Conservation (phyloP, 2,113 vertebrate genomes). For the Rhineura floridana region DNA sequence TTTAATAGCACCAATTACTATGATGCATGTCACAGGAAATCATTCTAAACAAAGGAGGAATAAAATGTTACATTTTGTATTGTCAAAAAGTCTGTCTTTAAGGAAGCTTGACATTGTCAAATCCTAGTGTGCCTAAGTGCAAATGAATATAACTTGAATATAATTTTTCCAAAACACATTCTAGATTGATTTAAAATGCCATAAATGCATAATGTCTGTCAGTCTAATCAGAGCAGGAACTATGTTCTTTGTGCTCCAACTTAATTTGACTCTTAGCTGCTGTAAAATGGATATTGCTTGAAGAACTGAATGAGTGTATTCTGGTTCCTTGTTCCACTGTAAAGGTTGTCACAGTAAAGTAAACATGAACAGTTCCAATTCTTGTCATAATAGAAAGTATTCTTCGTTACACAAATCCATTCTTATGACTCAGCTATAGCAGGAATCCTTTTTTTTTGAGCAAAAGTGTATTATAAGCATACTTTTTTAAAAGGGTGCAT, state of each 20-base stretch:
- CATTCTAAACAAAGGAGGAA: conserved; percentile 56
- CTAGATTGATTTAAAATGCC: conserved; percentile 27
- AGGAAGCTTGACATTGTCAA: not conserved
- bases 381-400: conserved; percentile 32
- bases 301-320: conserved; percentile 9
- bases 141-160: conserved; percentile 40
- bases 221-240: not conserved
- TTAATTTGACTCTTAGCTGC: conserved; percentile 38
- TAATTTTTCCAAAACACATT: not conserved
- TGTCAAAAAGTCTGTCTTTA: conserved; percentile 6
- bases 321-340: conserved; percentile 44
- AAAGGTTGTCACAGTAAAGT: not conserved
- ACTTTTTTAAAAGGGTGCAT: conserved; percentile 17
- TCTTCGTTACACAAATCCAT: conserved; percentile 28
- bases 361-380: conserved; percentile 5
- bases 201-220: not conserved
- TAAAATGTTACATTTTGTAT: not conserved
- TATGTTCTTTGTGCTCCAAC: conserved; percentile 24
- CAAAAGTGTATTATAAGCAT: conserved; percentile 22
- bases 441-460: not conserved
- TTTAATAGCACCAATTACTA: conserved; percentile 89
- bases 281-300: conserved; percentile 29
- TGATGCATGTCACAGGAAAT: conserved; percentile 85
- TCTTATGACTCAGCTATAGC: not conserved
- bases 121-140: conserved; percentile 32